These are phyloP conservation scores for Drosophila dunni DNA, from an alignment of 1,140 invertebrate genomes.

Conservation along the genomic window DNA sequence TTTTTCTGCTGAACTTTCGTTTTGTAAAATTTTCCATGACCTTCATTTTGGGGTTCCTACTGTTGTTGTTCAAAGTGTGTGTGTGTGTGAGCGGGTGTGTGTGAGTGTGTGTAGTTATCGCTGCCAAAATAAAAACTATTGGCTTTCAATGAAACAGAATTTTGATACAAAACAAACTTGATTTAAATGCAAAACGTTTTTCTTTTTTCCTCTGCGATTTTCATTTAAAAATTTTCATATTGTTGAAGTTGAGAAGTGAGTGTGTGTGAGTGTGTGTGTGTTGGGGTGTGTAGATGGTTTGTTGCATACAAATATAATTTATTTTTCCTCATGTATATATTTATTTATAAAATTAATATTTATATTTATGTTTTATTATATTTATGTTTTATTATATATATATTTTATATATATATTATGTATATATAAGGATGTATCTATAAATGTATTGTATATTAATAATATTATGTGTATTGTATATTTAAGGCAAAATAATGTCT, in stretches of 20 bases:
- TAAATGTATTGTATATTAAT: slow-evolving; percentile 24
- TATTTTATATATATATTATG: slow-evolving; percentile 36
- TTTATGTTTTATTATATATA: slow-evolving; percentile 48
- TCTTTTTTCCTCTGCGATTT: slow-evolving; percentile 11
- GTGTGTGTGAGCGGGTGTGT: neutral
- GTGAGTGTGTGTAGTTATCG: neutral
- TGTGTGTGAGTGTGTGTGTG: slow-evolving; percentile 2
- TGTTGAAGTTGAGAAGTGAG: slow-evolving; percentile 25
- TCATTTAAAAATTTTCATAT: slow-evolving; percentile 25
- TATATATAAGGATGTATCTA: slow-evolving; percentile 35
- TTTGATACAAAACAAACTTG: slow-evolving; percentile 51
- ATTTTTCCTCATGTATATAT: neutral
- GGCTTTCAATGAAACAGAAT: slow-evolving; percentile 26
- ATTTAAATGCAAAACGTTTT: slow-evolving; percentile 37
- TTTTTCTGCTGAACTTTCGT: slow-evolving; percentile 30
- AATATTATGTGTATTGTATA: slow-evolving; percentile 35
- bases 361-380: slow-evolving; percentile 45
- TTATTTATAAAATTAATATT: slow-evolving; percentile 12
- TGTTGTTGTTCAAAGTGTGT: slow-evolving; percentile 24
- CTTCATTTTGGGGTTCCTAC: slow-evolving; percentile 9
- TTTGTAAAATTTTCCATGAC: slow-evolving; percentile 12
- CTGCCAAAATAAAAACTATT: slow-evolving; percentile 22
- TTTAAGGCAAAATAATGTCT: slow-evolving; percentile 40
- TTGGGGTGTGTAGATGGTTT: neutral
- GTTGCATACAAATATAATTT: slow-evolving; percentile 20